Base-by-base conservation (phyloP, 2,888 invertebrate species). In the Pasiphila rectangulata region DNA sequence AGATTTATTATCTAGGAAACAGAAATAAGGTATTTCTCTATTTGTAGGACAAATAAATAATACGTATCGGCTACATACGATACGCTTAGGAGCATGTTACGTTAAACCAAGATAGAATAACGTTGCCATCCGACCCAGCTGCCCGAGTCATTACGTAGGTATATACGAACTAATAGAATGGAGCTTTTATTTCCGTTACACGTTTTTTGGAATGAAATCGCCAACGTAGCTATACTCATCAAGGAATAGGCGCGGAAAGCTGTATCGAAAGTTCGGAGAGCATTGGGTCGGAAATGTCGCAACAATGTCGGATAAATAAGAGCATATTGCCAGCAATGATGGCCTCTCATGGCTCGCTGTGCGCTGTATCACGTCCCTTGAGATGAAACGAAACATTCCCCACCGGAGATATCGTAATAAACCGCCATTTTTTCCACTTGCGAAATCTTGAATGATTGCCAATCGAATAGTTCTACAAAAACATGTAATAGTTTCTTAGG, bases 261-360 rank as follows among this genome's bases (percentile, higher is more conserved):
- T 62, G 56, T 67, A 75, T 71, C 64, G 68, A 70, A 72, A 71
- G 69, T 72, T 73, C 75, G 72, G 72, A 67, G 64, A 75, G 67
- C 70, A 67, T 70, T 59, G 67, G 72, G 69, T 72, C 70, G 69
- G 66, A 68, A 71, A 75, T 70, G 72, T 72, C 67, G 67, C 64
- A 73, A 75, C 71, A 75, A 67, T 75, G 71, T 72, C 66, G 73
- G 72, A 74, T 79, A 77, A 79, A 80, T 81, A 77, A 75, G 72
- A 64, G 72, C 72, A 72, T 73, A 77, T 79, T 76, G 71, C 69
- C 64, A 61, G 71, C 72, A 72, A 74, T 74, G 75, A 75, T 69
- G 69, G 64, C 61, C 60, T 62, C 61, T 57, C 67, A 66, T 61
- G 64, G 63, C 63, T 66, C 64, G 57, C 61, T 64, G 63, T 61